phyloP scores from a whole-genome alignment of 2,797 vertebrate genomes.

The Manis pentadactyla region DNA sequence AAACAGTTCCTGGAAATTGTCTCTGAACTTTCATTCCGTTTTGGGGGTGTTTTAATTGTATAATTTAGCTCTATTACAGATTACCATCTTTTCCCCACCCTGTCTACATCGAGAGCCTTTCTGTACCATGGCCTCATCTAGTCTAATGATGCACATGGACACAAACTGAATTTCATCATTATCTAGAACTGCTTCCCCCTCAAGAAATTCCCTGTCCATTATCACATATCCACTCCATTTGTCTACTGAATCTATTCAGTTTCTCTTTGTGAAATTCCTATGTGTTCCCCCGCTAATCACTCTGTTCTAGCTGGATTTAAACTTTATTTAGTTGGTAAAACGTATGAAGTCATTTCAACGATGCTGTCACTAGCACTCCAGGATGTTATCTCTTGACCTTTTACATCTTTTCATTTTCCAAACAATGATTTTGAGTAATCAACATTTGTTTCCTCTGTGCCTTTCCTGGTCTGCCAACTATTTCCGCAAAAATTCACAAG shows the following conservation, averaged over 20 bases:
- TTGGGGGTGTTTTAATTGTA: not conserved
- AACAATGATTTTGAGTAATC: not conserved
- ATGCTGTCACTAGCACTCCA: not conserved
- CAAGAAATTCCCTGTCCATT: not conserved
- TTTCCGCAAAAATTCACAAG: constrained; percentile 24
- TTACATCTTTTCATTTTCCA: constrained; percentile 27
- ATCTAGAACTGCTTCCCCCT: not conserved
- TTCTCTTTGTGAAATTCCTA: not conserved
- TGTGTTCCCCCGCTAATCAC: not conserved
- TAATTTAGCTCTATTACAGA: not conserved
- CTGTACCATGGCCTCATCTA: not conserved
- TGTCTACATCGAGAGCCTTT: not conserved
- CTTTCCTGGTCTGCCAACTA: not conserved
- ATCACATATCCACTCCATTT: not conserved
- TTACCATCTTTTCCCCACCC: not conserved
- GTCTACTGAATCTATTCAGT: not conserved
- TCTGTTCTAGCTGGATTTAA: not conserved
- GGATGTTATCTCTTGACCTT: not conserved
- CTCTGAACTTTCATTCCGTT: not conserved
- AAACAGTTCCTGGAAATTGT: not conserved
- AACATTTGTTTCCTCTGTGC: not conserved
- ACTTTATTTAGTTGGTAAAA: not conserved
- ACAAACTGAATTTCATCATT: not conserved
- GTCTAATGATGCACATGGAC: not conserved
- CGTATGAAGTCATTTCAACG: not conserved